Conservation (phyloP, 2,888 invertebrate genomes). For the Caenorhabditis sp. region DNA sequence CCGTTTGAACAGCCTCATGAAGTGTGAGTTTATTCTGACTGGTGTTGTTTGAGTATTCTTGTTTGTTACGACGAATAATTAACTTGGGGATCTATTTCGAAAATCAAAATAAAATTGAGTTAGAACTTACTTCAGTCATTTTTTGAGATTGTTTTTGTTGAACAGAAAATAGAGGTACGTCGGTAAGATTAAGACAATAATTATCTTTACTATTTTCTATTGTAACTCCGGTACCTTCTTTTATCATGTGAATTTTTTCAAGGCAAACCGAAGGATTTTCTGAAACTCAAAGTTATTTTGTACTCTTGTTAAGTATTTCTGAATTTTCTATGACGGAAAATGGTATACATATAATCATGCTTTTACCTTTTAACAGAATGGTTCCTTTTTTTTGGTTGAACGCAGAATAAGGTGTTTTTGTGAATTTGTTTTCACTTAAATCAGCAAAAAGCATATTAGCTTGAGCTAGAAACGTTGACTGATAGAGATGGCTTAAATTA, state of each 20-base stretch:
- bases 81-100: no score
- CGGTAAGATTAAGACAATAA: constrained; percentile 74
- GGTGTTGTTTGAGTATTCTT: no score
- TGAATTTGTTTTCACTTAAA: constrained; percentile 78
- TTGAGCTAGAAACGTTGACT: constrained; percentile 82
- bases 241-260: constrained; percentile 82
- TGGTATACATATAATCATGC: no score
- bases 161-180: constrained; percentile 29
- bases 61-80: no score
- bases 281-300: constrained; percentile 57
- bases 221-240: constrained; percentile 81
- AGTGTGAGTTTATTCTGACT: no score
- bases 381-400: constrained; percentile 82
- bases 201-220: constrained; percentile 76
- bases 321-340: no score
- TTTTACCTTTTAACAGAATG: constrained; percentile 82
- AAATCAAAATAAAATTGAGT: no score
- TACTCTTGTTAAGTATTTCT: no score
- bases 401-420: constrained; percentile 80
- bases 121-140: no score
- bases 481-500: constrained; percentile 74
- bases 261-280: constrained; percentile 83
- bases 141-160: constrained; percentile 60
- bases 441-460: constrained; percentile 82
- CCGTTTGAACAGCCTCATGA: no score